Percentiles rank a stretch among this genome's conserved stretches.
Evolutionary conservation across 2,888 invertebrate genomes (phyloP).

Genomic region (Leptarthrus brevirostris): DNA sequence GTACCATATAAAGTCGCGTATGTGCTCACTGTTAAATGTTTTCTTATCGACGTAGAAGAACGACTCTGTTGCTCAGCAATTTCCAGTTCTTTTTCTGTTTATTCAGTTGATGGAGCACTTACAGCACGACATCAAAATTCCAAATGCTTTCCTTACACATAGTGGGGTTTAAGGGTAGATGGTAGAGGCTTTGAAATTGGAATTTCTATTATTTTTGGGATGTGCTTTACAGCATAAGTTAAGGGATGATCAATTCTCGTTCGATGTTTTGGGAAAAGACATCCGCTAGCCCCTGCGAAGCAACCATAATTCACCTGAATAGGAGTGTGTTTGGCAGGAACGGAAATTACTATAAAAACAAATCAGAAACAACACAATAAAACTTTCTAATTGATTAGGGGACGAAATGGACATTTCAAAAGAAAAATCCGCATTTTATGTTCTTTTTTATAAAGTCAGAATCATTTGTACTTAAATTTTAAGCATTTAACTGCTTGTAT

Average conservation of each 20-base stretch:
- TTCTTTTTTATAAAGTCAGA: no score
- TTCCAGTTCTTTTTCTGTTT: constrained; percentile 12
- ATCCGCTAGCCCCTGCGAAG: no score
- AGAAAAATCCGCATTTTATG: no score
- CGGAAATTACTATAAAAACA: constrained; percentile 18
- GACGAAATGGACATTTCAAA: no score
- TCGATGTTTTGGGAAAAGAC: no score
- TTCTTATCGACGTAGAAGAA: constrained; percentile 13
- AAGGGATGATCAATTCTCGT: no score
- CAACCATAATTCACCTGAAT: constrained; percentile 13
- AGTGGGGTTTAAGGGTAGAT: neutral
- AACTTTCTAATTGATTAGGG: constrained; percentile 23
- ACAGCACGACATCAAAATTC: constrained; percentile 14
- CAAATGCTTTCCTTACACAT: neutral
- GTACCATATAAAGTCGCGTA: constrained; percentile 21
- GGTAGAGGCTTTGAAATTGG: neutral
- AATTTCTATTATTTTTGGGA: neutral
- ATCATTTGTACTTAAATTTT: no score
- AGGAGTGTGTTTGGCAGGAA: constrained; percentile 13
- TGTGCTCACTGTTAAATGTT: constrained; percentile 23
- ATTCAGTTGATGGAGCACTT: constrained; percentile 19
- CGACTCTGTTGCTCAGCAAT: neutral
- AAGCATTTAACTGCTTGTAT: no score
- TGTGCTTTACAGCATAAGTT: neutral
- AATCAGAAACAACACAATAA: constrained; percentile 1